These are phyloP conservation scores for Chaetorhynchus papuensis DNA, from an alignment of 2,113 vertebrate species.

Conservation along the genomic window DNA sequence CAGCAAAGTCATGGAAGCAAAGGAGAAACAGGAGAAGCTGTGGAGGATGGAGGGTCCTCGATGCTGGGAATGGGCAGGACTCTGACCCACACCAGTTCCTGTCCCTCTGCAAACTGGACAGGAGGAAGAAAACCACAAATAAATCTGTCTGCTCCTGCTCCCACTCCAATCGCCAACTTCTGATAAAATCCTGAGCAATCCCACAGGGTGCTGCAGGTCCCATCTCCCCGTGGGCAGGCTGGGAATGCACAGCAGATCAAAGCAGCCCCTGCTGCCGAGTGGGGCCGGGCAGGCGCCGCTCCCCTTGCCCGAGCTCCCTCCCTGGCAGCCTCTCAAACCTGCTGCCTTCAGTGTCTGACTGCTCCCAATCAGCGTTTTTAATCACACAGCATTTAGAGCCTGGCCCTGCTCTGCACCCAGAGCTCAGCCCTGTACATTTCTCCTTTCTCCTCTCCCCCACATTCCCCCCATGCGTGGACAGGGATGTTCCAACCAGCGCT, in stretches of 20 bases:
- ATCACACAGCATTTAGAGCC: background rate
- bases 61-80: background rate
- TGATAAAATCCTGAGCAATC: rapidly evolving
- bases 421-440: background rate
- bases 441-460: background rate
- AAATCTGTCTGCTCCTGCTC: background rate
- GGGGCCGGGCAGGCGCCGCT: background rate
- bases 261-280: background rate
- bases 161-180: rapidly evolving
- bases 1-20: background rate
- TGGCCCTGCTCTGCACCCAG: background rate
- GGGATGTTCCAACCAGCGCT: background rate
- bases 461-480: background rate
- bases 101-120: too few relatives aligned
- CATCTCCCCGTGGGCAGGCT: background rate
- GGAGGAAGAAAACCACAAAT: too few relatives aligned
- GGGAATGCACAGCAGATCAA: rapidly evolving
- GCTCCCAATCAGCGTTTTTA: background rate
- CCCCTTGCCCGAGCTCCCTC: background rate
- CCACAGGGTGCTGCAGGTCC: rapidly evolving
- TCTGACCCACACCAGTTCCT: background rate
- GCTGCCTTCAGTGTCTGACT: background rate
- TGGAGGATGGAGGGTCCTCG: background rate
- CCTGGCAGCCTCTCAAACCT: background rate
- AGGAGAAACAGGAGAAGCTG: background rate